Percentiles rank a stretch among this genome's conserved stretches.
These are phyloP conservation scores for Drosophila bunnanda DNA, from an alignment of 2,888 invertebrate genomes.

Conservation along the genomic window DNA sequence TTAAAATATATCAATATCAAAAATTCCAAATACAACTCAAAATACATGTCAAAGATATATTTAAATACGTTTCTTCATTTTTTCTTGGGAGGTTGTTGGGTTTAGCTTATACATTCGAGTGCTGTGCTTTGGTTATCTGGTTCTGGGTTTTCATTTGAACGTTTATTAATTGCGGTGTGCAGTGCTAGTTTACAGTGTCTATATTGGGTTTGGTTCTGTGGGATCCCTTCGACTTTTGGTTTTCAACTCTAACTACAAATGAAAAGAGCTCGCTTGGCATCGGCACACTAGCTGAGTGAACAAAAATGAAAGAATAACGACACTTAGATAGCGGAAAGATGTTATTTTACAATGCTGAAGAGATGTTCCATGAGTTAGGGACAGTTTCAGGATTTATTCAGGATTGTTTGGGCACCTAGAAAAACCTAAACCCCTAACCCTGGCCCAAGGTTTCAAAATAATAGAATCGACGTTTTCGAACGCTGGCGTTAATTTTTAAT, in stretches of 20 bases:
- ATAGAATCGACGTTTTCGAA: not conserved
- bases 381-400: not conserved
- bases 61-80: slow-evolving; percentile 29
- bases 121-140: slow-evolving; percentile 15
- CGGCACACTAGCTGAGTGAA: slow-evolving; percentile 38
- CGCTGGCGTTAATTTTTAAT: not conserved
- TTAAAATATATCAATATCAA: slow-evolving; percentile 36
- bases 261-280: slow-evolving; percentile 46
- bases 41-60: slow-evolving; percentile 27
- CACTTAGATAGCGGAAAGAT: slow-evolving; percentile 37
- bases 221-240: slow-evolving; percentile 12
- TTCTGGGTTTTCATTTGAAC: slow-evolving; percentile 11
- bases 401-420: not conserved
- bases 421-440: not conserved
- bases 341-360: slow-evolving; percentile 62
- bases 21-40: slow-evolving; percentile 45
- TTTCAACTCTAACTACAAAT: slow-evolving; percentile 34
- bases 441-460: not conserved
- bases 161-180: slow-evolving; percentile 19
- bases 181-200: slow-evolving; percentile 34
- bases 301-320: slow-evolving; percentile 31
- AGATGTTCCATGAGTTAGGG: slow-evolving; percentile 25
- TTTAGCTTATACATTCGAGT: slow-evolving; percentile 48
- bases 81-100: slow-evolving; percentile 17
- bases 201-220: slow-evolving; percentile 1